phyloP scores from a whole-genome alignment of 2,113 vertebrate species.

The Grammomys dolichurus region DNA sequence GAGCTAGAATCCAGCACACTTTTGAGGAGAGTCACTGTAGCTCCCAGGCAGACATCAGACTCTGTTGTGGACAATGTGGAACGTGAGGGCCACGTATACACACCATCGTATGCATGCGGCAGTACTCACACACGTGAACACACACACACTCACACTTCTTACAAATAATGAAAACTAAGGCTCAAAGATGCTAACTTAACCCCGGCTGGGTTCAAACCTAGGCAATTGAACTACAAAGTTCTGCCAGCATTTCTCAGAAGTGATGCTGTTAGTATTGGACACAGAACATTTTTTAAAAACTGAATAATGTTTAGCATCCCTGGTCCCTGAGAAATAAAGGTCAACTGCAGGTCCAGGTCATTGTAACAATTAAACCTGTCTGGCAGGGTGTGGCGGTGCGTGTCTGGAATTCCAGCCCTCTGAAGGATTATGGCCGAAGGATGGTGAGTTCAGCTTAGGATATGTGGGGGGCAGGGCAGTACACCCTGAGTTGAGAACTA shows the following conservation, averaged over 20 bases:
- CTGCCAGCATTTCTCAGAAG: slow-evolving; percentile 41
- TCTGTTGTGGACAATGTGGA: not conserved
- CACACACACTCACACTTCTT: not conserved
- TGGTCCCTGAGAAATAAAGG: not conserved
- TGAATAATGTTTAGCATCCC: not conserved
- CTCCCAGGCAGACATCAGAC: not conserved
- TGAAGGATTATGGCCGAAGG: not conserved
- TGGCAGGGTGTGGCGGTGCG: not conserved
- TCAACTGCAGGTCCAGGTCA: not conserved
- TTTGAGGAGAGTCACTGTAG: not conserved
- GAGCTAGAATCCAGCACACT: too few relatives aligned
- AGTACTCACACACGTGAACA: not conserved
- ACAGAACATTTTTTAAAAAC: not conserved
- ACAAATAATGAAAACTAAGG: not conserved
- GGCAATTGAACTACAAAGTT: not conserved
- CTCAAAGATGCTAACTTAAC: not conserved
- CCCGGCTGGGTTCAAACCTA: not conserved
- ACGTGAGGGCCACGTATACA: not conserved
- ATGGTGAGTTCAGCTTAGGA: not conserved
- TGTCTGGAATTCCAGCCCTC: not conserved
- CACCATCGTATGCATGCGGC: not conserved
- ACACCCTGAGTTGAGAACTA: not conserved
- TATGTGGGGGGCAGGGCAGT: too few relatives aligned
- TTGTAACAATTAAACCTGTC: not conserved
- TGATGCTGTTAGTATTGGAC: not conserved